These are phyloP conservation scores for Cinara cedri DNA, from an alignment of 2,888 invertebrate genomes.

Conservation along the genomic window DNA sequence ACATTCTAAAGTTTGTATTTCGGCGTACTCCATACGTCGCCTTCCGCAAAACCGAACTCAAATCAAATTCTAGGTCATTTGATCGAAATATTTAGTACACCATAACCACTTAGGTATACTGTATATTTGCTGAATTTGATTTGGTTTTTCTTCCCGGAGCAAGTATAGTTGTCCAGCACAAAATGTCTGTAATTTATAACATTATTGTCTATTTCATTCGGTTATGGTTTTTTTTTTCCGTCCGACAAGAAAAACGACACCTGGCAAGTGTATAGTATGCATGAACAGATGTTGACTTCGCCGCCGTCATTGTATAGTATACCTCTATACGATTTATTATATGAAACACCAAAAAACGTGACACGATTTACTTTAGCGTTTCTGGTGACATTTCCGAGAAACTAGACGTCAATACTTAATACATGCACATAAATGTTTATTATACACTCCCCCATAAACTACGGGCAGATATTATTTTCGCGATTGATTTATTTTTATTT, in stretches of 20 bases:
- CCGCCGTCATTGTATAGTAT: background rate
- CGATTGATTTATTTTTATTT: background rate
- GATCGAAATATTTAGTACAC: too few species aligned
- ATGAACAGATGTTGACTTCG: constrained; percentile 45
- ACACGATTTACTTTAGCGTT: constrained; percentile 44
- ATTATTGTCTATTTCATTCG: background rate
- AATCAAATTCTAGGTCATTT: too few species aligned
- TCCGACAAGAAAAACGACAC: constrained; percentile 3
- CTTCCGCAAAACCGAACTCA: too few species aligned
- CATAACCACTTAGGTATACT: too few species aligned
- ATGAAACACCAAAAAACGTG: constrained; percentile 25
- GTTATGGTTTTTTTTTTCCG: background rate
- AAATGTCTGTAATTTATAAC: background rate
- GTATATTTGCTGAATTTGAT: too few species aligned
- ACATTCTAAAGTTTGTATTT: too few species aligned
- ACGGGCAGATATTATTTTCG: constrained; percentile 14
- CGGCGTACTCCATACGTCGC: too few species aligned
- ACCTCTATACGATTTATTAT: constrained; percentile 17
- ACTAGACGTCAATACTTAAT: background rate
- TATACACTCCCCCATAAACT: too few species aligned
- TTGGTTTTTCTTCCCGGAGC: background rate
- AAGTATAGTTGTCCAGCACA: constrained; percentile 14
- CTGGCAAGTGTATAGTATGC: background rate
- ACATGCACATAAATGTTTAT: background rate
- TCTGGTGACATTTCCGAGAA: constrained; percentile 22